phyloP scores from a whole-genome alignment of 2,888 invertebrate genomes.

The Masnerella sp. region DNA sequence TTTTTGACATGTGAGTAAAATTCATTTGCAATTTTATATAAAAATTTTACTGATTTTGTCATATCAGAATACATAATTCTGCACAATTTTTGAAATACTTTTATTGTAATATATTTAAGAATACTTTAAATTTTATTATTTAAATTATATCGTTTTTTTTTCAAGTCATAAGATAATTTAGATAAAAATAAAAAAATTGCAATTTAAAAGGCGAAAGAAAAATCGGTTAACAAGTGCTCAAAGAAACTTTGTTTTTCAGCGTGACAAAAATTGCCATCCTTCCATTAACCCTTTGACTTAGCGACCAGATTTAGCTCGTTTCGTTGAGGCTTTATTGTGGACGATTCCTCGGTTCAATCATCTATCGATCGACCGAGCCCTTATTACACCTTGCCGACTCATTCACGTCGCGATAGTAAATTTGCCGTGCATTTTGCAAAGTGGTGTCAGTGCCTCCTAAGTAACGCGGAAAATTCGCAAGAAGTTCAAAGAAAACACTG shows the following conservation, averaged over 20 bases:
- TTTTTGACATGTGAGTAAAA: no score
- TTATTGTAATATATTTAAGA: no score
- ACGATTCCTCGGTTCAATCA: slow-evolving; percentile 24
- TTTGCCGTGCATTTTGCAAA: neutral
- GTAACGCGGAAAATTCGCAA: neutral
- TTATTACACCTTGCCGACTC: slow-evolving; percentile 11
- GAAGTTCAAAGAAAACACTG: slow-evolving; percentile 4
- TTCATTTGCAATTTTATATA: no score
- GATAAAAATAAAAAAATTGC: no score
- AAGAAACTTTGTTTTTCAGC: neutral
- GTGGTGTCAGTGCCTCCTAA: neutral
- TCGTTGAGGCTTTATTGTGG: slow-evolving; percentile 7
- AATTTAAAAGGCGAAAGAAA: no score
- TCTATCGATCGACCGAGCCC: slow-evolving; percentile 24
- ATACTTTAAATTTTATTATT: no score
- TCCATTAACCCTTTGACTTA: slow-evolving; percentile 8
- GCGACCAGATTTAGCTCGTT: slow-evolving; percentile 6
- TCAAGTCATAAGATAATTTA: no score
- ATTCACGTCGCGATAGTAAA: slow-evolving; percentile 14
- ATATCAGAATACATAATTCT: no score
- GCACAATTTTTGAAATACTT: no score
- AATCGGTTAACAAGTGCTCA: no score
- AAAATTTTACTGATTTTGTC: no score
- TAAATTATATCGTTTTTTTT: no score
- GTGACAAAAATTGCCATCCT: neutral